Conservation (phyloP, 2,797 vertebrate genomes). For the Sebastiscus tertius region DNA sequence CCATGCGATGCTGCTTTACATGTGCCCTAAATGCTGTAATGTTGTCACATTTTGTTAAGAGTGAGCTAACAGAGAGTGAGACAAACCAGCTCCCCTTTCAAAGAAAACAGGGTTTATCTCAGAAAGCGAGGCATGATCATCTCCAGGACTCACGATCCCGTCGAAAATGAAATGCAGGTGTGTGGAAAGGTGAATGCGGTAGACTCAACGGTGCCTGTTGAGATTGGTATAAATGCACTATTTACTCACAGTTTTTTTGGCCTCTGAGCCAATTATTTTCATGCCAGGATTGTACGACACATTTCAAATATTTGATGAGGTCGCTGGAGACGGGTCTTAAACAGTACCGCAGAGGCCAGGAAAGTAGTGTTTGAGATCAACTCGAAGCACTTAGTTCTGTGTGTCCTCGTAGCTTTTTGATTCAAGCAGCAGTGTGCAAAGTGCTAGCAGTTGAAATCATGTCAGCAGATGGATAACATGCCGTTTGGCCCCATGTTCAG, state of each 20-base stretch:
- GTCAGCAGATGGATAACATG: slow-evolving; percentile 24
- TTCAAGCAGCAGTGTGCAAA: neutral
- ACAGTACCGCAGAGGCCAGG: neutral
- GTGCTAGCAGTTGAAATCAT: slow-evolving; percentile 14
- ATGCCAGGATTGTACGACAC: neutral
- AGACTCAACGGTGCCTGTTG: slow-evolving; percentile 3
- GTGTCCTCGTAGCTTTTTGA: neutral
- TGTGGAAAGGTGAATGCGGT: slow-evolving; percentile 12
- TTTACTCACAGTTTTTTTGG: neutral
- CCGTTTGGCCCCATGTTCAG: slow-evolving; percentile 22
- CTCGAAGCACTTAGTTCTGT: neutral
- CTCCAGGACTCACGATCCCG: neutral
- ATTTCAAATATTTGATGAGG: slow-evolving; percentile 18
- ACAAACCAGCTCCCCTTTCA: slow-evolving; percentile 5
- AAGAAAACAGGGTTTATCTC: slow-evolving; percentile 8
- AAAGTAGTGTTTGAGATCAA: slow-evolving; percentile 9
- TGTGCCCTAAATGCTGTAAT: neutral
- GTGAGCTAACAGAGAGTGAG: neutral
- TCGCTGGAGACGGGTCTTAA: neutral
- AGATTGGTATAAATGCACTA: neutral
- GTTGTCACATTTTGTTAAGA: slow-evolving; percentile 13
- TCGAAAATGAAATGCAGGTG: slow-evolving; percentile 35
- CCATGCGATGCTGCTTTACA: neutral
- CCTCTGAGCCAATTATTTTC: slow-evolving; percentile 14
- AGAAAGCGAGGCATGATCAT: slow-evolving; percentile 26